A percentile compares a stretch with the other conserved stretches of the same genome.
phyloP scores from a whole-genome alignment of 2,888 invertebrate genomes.

The Scaptomyza parva region DNA sequence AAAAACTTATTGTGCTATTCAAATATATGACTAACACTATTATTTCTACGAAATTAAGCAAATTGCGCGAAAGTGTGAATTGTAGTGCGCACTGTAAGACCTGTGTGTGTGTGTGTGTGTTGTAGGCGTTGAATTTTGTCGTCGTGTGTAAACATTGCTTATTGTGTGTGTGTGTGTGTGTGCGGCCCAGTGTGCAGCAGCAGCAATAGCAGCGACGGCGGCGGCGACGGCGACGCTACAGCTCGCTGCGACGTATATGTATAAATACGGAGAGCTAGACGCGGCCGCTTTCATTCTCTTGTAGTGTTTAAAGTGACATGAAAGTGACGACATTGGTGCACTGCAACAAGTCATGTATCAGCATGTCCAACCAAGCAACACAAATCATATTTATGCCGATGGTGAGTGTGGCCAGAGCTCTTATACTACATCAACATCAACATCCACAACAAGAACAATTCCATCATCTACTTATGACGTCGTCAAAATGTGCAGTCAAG shows the following conservation, averaged over 20 bases:
- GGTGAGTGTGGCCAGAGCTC: conserved; percentile 76
- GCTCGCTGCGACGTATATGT: conserved; percentile 30
- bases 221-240: conserved; percentile 8
- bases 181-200: background rate
- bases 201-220: background rate
- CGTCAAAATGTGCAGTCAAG: conserved; percentile 1
- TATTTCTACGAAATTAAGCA: background rate
- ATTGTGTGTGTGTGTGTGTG: background rate
- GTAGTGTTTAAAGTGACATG: conserved; percentile 85
- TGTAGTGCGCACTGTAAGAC: background rate
- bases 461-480: background rate
- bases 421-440: background rate
- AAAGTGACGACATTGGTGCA: conserved; percentile 85
- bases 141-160: conserved; percentile 8
- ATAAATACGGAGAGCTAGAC: conserved; percentile 82
- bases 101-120: background rate
- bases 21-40: background rate
- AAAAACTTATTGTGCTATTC: background rate
- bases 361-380: conserved; percentile 85
- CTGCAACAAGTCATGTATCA: conserved; percentile 85
- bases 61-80: background rate
- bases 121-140: conserved; percentile 9
- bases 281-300: conserved; percentile 84
- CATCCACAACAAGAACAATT: background rate
- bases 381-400: conserved; percentile 84